A percentile compares a stretch with the other conserved stretches of the same genome.
phyloP scores from a whole-genome alignment of 2,113 vertebrate genomes.

The Mustelus asterias region DNA sequence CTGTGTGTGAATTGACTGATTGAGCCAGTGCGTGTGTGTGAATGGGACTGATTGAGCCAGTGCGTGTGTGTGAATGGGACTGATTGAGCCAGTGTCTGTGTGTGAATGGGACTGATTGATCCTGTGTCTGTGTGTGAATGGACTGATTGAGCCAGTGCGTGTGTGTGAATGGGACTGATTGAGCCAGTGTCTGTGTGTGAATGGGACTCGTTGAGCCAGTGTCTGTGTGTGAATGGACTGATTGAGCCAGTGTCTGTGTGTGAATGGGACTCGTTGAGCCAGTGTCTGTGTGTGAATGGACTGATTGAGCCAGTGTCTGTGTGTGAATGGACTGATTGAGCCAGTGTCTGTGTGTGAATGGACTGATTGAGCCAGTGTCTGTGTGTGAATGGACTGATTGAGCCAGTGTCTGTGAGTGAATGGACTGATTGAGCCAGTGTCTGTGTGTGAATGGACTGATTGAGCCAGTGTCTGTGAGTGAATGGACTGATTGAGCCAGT shows the following conservation, averaged over 20 bases:
- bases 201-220: not conserved
- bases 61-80: too few relatives aligned
- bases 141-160: not conserved
- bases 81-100: too few relatives aligned
- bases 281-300: too few relatives aligned
- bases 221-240: not conserved
- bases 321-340: not conserved
- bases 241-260: too few relatives aligned
- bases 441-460: not conserved
- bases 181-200: too few relatives aligned
- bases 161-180: not conserved
- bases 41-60: not conserved
- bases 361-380: not conserved
- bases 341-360: too few relatives aligned
- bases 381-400: not conserved
- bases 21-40: too few relatives aligned
- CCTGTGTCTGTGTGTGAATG: too few relatives aligned
- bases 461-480: too few relatives aligned
- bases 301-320: not conserved
- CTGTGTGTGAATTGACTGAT: not conserved
- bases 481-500: not conserved
- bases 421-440: not conserved
- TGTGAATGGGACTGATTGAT: not conserved
- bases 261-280: not conserved
- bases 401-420: too few relatives aligned